Conservation (phyloP, 2,888 invertebrate species). For the Polymixis flavicincta region DNA sequence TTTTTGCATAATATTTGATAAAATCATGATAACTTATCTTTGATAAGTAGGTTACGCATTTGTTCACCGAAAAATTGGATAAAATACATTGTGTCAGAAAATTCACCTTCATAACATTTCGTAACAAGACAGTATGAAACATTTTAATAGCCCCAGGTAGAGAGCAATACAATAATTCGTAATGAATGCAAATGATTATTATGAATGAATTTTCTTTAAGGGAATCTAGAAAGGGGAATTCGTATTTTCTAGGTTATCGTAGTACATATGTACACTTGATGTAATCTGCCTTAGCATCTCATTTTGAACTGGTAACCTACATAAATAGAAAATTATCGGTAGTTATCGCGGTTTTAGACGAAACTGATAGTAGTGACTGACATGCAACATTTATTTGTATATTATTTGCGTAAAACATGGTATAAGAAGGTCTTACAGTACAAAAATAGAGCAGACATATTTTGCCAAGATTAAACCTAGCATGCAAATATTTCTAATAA, state of each 20-base stretch:
- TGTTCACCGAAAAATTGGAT: constrained; percentile 28
- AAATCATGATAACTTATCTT: constrained; percentile 55
- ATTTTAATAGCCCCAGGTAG: neutral
- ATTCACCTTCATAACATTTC: neutral
- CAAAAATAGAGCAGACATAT: no score
- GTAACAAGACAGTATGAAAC: neutral
- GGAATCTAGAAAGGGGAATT: neutral
- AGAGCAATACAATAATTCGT: neutral
- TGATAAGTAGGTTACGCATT: constrained; percentile 55
- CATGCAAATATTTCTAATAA: no score
- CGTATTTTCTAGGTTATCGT: constrained; percentile 20
- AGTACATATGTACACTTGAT: constrained; percentile 15
- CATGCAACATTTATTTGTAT: no score
- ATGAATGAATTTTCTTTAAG: neutral
- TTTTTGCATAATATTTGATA: constrained; percentile 61
- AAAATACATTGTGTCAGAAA: constrained; percentile 6
- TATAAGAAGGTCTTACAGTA: no score
- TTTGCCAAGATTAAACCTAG: no score
- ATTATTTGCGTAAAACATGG: no score
- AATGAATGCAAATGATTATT: neutral
- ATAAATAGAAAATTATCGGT: constrained; percentile 31
- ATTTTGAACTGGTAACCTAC: constrained; percentile 35
- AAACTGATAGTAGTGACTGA: constrained; percentile 24
- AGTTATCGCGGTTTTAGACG: neutral
- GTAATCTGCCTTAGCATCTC: constrained; percentile 41